Conservation (phyloP, 2,888 invertebrate genomes). For the Zaprionus lineosus region DNA sequence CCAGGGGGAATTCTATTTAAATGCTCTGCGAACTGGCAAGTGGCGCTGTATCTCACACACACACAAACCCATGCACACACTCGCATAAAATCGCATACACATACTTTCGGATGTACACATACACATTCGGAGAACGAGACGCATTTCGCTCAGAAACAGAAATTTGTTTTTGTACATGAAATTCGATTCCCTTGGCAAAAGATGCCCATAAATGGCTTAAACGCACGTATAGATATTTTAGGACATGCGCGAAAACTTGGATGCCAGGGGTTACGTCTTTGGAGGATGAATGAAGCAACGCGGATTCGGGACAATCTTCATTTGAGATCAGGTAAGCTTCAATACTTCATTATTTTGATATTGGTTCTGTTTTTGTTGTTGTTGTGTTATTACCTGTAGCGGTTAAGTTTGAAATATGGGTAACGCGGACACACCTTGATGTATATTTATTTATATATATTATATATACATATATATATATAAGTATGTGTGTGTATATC, state of each 20-base stretch:
- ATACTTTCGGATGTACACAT: not conserved
- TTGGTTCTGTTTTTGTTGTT: too few species aligned
- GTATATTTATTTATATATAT: too few species aligned
- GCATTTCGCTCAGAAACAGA: slow-evolving; percentile 46
- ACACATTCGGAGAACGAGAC: slow-evolving; percentile 31
- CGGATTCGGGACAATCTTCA: too few species aligned
- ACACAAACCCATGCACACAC: slow-evolving; percentile 10
- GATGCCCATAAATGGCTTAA: slow-evolving; percentile 79
- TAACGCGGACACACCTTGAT: too few species aligned
- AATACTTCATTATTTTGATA: too few species aligned
- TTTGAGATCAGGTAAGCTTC: too few species aligned
- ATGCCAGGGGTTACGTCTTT: too few species aligned
- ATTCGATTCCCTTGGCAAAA: slow-evolving; percentile 80
- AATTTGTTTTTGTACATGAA: slow-evolving; percentile 76
- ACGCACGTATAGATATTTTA: slow-evolving; percentile 18
- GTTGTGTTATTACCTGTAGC: too few species aligned
- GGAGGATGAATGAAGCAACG: too few species aligned
- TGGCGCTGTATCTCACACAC: slow-evolving; percentile 50
- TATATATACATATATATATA: too few species aligned
- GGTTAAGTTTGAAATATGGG: too few species aligned
- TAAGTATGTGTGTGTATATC: too few species aligned
- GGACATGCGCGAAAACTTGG: not conserved
- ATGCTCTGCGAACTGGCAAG: slow-evolving; percentile 67
- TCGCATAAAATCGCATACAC: not conserved
- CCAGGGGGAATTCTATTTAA: slow-evolving; percentile 70